phyloP scores from a whole-genome alignment of 2,797 vertebrate genomes.

The Pteropus rufus region DNA sequence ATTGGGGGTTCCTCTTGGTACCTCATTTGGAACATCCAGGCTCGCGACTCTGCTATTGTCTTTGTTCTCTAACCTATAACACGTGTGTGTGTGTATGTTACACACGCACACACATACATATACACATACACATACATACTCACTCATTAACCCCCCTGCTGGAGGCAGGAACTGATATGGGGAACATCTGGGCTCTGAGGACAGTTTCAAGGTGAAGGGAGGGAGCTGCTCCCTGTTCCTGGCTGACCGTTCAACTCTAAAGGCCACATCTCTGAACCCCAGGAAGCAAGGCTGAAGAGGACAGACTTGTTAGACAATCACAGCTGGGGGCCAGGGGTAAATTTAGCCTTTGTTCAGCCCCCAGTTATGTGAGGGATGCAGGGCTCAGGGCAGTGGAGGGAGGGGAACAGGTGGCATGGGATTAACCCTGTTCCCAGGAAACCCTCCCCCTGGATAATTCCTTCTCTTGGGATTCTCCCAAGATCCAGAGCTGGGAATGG shows the following conservation, averaged over 20 bases:
- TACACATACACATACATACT: neutral
- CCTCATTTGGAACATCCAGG: neutral
- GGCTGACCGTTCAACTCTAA: conserved; percentile 8
- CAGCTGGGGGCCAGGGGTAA: conserved; percentile 78
- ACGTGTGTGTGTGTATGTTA: neutral
- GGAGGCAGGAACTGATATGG: conserved; percentile 24
- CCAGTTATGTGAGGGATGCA: conserved; percentile 80
- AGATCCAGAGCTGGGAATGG: conserved; percentile 64
- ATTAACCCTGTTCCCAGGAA: conserved; percentile 76
- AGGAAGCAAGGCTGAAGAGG: conserved; percentile 60
- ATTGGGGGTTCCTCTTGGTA: neutral
- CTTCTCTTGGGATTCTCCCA: conserved; percentile 74
- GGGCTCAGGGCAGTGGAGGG: conserved; percentile 68
- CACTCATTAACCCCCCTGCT: neutral
- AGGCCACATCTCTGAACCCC: conserved; percentile 56
- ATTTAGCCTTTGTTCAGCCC: conserved; percentile 80
- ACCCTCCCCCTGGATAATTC: conserved; percentile 56
- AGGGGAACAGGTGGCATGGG: conserved; percentile 78
- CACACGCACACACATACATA: neutral
- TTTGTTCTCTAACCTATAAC: neutral
- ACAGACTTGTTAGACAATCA: conserved; percentile 77
- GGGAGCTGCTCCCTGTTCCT: neutral
- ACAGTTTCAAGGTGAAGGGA: conserved; percentile 54
- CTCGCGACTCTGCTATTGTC: neutral
- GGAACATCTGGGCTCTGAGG: conserved; percentile 59